Percentiles rank a stretch among this genome's conserved stretches.
These are phyloP conservation scores for Poecilia picta DNA, from an alignment of 2,797 vertebrate species.

Conservation along the genomic window DNA sequence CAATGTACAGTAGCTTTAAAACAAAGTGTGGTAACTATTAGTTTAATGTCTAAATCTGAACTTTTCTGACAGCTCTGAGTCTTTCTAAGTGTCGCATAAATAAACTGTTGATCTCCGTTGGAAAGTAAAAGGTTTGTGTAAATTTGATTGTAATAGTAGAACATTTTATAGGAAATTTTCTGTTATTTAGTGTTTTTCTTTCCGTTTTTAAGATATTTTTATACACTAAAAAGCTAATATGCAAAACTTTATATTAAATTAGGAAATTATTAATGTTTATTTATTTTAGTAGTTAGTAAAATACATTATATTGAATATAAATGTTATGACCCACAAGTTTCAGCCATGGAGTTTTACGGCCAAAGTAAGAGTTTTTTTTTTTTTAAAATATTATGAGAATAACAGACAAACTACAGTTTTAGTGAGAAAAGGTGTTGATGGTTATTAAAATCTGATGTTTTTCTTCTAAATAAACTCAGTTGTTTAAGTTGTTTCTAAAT, in stretches of 20 bases:
- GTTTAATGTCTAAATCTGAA: background rate
- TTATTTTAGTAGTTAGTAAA: background rate
- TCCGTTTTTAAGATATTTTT: background rate
- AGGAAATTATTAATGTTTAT: background rate
- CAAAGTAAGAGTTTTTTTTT: no score
- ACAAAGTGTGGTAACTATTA: background rate
- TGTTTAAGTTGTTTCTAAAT: no score
- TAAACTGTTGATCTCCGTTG: background rate
- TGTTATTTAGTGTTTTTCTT: background rate
- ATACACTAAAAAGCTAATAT: background rate
- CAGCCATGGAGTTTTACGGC: no score
- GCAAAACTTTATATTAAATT: background rate
- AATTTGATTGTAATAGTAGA: background rate
- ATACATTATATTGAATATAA: background rate
- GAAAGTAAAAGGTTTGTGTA: background rate
- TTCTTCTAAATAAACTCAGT: no score
- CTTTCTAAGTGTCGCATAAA: background rate
- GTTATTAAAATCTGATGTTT: no score
- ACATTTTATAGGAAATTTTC: background rate
- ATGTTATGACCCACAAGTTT: no score
- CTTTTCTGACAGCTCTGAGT: background rate
- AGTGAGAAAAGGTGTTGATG: no score
- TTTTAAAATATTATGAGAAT: no score
- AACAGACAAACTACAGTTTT: no score
- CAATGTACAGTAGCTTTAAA: conserved; percentile 19